Percentiles rank a stretch among this genome's conserved stretches.
Conservation (phyloP, 2,797 vertebrate genomes). For the Eleutherodactylus coqui region DNA sequence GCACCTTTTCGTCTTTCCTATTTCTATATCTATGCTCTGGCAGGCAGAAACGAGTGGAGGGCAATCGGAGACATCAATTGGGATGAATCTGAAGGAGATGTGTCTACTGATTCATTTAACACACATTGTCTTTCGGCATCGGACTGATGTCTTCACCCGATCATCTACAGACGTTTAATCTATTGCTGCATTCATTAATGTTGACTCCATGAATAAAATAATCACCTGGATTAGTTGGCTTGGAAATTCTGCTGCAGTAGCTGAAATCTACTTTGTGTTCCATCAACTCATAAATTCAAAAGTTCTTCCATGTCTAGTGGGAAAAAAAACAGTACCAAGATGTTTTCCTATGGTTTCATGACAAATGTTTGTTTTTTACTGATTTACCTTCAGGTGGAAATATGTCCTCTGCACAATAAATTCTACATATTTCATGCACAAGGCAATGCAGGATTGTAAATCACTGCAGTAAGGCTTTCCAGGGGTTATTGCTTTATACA, state of each 20-base stretch:
- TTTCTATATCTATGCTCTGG: too few species aligned
- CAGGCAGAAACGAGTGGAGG: too few species aligned
- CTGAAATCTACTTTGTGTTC: neutral
- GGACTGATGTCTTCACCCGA: too few species aligned
- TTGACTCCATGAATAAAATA: neutral
- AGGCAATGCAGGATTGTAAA: slow-evolving; percentile 11
- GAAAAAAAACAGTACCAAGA: neutral
- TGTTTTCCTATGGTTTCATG: slow-evolving; percentile 18
- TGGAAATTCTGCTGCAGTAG: neutral
- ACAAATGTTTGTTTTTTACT: slow-evolving; percentile 18
- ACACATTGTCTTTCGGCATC: too few species aligned
- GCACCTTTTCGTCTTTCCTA: too few species aligned
- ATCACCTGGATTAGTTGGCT: neutral
- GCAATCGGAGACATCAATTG: too few species aligned
- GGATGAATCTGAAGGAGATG: too few species aligned
- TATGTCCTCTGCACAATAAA: slow-evolving; percentile 17
- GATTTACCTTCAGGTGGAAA: slow-evolving; percentile 13
- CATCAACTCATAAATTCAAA: neutral
- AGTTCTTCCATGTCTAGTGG: slow-evolving; percentile 3
- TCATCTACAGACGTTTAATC: too few species aligned
- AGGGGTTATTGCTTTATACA: slow-evolving; percentile 23
- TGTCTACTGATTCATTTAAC: too few species aligned
- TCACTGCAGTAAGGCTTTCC: neutral
- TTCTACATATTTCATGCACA: slow-evolving; percentile 27
- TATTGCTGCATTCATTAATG: neutral